Conservation (phyloP, 2,113 vertebrate genomes). For the Tauraco erythrolophus region DNA sequence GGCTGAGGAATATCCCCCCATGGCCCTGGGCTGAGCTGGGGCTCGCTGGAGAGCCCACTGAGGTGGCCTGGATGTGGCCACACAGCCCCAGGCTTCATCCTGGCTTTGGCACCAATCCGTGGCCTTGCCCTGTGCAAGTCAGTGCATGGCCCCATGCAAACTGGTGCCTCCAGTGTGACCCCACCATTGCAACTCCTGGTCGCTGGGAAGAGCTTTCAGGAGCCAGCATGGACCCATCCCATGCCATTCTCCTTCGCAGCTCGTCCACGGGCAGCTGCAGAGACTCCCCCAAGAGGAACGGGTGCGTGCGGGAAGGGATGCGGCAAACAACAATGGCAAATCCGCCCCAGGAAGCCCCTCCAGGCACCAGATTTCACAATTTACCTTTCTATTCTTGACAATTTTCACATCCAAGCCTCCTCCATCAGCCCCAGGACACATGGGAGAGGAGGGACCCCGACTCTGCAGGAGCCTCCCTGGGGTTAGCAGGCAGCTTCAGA, state of each 20-base stretch:
- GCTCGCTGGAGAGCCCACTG: not conserved
- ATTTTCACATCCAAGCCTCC: not conserved
- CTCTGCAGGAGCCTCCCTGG: not conserved
- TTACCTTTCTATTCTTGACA: not conserved
- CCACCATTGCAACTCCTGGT: not conserved
- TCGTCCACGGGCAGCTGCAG: rapidly evolving
- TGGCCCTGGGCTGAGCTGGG: no score
- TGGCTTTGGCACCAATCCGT: rapidly evolving
- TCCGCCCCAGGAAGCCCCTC: not conserved
- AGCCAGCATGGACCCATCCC: not conserved
- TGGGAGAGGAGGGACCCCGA: not conserved
- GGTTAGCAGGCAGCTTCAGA: not conserved
- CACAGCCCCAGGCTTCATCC: rapidly evolving
- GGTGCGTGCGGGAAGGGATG: rapidly evolving
- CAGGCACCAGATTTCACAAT: not conserved
- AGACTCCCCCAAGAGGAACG: not conserved
- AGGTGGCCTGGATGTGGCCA: not conserved
- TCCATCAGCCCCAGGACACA: not conserved
- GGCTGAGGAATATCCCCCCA: not conserved
- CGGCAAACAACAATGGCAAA: not conserved
- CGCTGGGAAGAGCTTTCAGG: not conserved
- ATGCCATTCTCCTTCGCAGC: not conserved
- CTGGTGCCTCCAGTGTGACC: not conserved
- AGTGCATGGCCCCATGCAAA: not conserved
- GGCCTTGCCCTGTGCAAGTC: not conserved